Evolutionary conservation across 2,888 invertebrate genomes (phyloP).

Genomic region (Nomada flava): DNA sequence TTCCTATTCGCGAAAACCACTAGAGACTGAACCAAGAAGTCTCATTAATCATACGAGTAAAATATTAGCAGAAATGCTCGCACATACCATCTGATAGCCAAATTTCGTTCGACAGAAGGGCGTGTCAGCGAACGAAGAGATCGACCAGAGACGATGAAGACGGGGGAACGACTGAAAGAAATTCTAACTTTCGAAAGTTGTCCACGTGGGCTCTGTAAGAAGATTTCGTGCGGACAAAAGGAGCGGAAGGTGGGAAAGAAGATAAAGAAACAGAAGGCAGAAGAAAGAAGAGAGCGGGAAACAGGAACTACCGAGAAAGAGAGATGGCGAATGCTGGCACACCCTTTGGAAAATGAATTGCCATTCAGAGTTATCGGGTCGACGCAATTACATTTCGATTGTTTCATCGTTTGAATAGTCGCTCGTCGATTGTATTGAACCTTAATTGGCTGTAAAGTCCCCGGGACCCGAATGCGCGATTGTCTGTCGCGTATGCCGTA

Average conservation of each 20-base stretch:
- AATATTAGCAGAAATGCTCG: conserved; percentile 72
- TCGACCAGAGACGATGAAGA: conserved; percentile 14
- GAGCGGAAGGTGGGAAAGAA: conserved; percentile 54
- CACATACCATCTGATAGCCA: conserved; percentile 50
- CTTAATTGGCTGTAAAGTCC: conserved; percentile 70
- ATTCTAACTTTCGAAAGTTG: conserved; percentile 59
- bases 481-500: conserved; percentile 63
- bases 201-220: conserved; percentile 54
- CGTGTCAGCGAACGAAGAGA: conserved; percentile 11
- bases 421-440: conserved; percentile 74
- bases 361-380: conserved; percentile 74
- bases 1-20: conserved; percentile 38
- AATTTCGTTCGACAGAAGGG: conserved; percentile 18
- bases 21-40: conserved; percentile 59
- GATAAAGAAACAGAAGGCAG: conserved; percentile 14
- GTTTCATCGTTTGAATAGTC: conserved; percentile 79
- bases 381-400: conserved; percentile 81
- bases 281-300: not conserved
- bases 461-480: conserved; percentile 62
- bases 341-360: conserved; percentile 76
- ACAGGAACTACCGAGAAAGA: not conserved
- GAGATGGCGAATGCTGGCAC: conserved; percentile 21
- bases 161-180: conserved; percentile 42
- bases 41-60: conserved; percentile 76
- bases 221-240: conserved; percentile 72